phyloP scores from a whole-genome alignment of 1,140 invertebrate genomes.

The Meteorus sp. region DNA sequence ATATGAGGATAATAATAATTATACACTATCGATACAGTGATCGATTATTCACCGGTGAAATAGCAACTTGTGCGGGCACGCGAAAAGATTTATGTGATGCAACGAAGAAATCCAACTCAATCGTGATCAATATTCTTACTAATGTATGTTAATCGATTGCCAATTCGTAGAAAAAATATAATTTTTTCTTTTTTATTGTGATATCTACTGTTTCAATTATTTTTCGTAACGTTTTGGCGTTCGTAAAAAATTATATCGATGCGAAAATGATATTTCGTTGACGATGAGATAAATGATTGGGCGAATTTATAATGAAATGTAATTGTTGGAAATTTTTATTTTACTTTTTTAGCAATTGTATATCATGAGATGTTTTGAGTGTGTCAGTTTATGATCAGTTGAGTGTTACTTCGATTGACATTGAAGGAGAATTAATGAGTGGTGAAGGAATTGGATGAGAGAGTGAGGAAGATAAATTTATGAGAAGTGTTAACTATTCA shows the following conservation, averaged over 20 bases:
- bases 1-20: constrained; percentile 13
- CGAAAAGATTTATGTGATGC: constrained; percentile 15
- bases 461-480: no score
- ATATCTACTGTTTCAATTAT: neutral
- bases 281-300: no score
- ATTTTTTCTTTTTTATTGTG: neutral
- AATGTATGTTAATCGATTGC: neutral
- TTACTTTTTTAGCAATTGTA: no score
- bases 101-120: neutral
- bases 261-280: no score
- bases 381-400: no score
- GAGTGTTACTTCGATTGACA: neutral
- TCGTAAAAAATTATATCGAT: no score
- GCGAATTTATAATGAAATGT: no score
- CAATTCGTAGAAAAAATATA: no score
- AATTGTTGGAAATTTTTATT: no score
- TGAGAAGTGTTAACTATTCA: neutral
- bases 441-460: neutral
- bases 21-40: constrained; percentile 4
- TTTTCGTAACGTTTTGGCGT: neutral
- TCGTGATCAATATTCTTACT: constrained; percentile 13
- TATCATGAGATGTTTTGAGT: no score
- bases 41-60: constrained; percentile 19
- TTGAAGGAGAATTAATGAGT: neutral
- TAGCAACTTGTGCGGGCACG: constrained; percentile 13